These are phyloP conservation scores for Timandra comae DNA, from an alignment of 2,888 invertebrate genomes.

Conservation along the genomic window DNA sequence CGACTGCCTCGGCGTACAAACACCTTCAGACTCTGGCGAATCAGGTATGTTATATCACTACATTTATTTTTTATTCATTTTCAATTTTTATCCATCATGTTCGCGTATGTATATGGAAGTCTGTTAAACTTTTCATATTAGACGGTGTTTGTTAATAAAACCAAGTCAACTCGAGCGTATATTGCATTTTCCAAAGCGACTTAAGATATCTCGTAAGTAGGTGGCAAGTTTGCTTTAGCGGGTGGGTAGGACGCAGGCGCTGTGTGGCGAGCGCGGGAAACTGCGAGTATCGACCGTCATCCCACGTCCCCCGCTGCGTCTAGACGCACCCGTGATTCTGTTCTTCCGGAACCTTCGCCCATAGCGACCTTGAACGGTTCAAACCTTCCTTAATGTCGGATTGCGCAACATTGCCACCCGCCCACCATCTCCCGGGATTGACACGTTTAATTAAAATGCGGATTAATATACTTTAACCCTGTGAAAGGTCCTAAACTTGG, in stretches of 20 bases:
- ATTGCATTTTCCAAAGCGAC: neutral
- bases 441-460: conserved; percentile 41
- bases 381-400: conserved; percentile 71
- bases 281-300: conserved; percentile 70
- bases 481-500: conserved; percentile 23
- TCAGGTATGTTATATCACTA: conserved; percentile 78
- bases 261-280: conserved; percentile 67
- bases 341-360: conserved; percentile 73
- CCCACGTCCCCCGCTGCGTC: conserved; percentile 61
- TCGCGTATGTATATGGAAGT: no score
- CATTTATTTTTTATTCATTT: no score
- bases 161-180: neutral
- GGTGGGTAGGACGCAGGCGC: conserved; percentile 64
- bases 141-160: neutral
- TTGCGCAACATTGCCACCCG: conserved; percentile 49
- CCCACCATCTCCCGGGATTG: conserved; percentile 38
- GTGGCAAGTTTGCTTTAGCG: conserved; percentile 43
- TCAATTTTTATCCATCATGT: no score
- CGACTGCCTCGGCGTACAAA: conserved; percentile 86
- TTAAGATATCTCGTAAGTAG: conserved; percentile 17
- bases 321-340: conserved; percentile 69
- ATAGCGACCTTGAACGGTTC: conserved; percentile 72
- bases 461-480: conserved; percentile 28
- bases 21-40: conserved; percentile 93
- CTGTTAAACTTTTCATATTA: neutral